Percentiles rank a stretch among this genome's conserved stretches.
Evolutionary conservation across 2,888 invertebrate species (phyloP).

Genomic region (Phania funesta): DNA sequence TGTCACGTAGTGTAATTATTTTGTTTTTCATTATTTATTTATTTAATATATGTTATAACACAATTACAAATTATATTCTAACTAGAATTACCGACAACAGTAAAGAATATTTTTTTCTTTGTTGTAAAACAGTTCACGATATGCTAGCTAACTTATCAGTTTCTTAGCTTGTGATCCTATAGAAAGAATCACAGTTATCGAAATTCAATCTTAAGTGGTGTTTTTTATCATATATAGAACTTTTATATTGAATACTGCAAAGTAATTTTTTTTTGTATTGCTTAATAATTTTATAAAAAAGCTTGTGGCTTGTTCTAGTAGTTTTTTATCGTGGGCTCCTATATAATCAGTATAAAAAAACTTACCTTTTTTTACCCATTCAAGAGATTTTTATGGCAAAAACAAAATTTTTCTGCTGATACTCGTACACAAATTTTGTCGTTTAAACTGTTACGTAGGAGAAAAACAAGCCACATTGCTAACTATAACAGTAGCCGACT

Average conservation of each 20-base stretch:
- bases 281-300: background rate
- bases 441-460: constrained; percentile 15
- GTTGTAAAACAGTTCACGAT: too few species aligned
- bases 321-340: constrained; percentile 21
- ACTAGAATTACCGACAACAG: too few species aligned
- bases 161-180: too few species aligned
- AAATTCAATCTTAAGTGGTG: too few species aligned
- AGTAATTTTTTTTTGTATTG: background rate
- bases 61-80: too few species aligned
- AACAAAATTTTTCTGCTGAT: constrained; percentile 51
- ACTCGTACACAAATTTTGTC: constrained; percentile 25
- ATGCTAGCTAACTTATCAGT: too few species aligned
- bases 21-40: too few species aligned
- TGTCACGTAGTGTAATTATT: too few species aligned
- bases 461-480: background rate
- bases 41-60: too few species aligned
- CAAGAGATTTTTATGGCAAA: background rate
- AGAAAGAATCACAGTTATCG: too few species aligned
- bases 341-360: background rate
- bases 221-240: background rate
- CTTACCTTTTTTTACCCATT: background rate
- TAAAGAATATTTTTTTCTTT: too few species aligned
- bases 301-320: constrained; percentile 39
- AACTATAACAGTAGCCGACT: background rate
- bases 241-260: background rate